Percentiles rank a stretch among this genome's conserved stretches.
Conservation (phyloP, 2,113 vertebrate species). For the Catagonus wagneri region DNA sequence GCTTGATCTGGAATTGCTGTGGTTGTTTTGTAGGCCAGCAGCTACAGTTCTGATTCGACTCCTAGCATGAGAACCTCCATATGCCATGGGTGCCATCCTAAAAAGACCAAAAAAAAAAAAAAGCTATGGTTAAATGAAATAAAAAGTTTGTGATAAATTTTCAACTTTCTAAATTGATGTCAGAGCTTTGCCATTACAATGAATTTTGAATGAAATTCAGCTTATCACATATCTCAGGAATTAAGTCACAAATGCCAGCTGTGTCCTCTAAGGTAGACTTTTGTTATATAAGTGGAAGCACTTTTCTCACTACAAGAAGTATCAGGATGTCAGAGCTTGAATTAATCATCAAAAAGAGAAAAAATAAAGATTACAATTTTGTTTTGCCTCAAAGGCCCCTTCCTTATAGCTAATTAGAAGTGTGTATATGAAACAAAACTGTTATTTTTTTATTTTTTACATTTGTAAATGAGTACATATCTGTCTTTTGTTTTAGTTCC, state of each 20-base stretch:
- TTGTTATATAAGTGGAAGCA: not conserved
- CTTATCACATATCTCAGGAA: constrained; percentile 52
- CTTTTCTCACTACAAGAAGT: not conserved
- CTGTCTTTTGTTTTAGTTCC: not conserved
- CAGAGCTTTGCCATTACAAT: constrained; percentile 13
- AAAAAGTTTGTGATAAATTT: constrained; percentile 27
- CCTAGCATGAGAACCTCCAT: too few relatives aligned
- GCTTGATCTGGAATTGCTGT: too few relatives aligned
- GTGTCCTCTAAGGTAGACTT: constrained; percentile 27
- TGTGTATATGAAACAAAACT: not conserved
- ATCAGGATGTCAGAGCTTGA: constrained; percentile 35
- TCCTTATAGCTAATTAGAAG: not conserved
- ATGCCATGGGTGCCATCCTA: too few relatives aligned
- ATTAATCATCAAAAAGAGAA: constrained; percentile 14
- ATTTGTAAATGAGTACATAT: not conserved
- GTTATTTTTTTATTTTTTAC: not conserved
- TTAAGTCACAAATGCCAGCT: constrained; percentile 40
- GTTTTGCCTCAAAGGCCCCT: not conserved
- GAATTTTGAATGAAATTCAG: constrained; percentile 44
- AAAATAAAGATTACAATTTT: not conserved
- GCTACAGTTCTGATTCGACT: too few relatives aligned
- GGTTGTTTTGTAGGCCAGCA: too few relatives aligned
- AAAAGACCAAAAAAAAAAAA: too few relatives aligned
- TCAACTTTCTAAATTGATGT: constrained; percentile 20
- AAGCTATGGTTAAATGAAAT: constrained; percentile 44